Percentiles rank a stretch among this genome's conserved stretches.
phyloP scores from a whole-genome alignment of 2,113 vertebrate genomes.

The Shinisaurus crocodilurus region DNA sequence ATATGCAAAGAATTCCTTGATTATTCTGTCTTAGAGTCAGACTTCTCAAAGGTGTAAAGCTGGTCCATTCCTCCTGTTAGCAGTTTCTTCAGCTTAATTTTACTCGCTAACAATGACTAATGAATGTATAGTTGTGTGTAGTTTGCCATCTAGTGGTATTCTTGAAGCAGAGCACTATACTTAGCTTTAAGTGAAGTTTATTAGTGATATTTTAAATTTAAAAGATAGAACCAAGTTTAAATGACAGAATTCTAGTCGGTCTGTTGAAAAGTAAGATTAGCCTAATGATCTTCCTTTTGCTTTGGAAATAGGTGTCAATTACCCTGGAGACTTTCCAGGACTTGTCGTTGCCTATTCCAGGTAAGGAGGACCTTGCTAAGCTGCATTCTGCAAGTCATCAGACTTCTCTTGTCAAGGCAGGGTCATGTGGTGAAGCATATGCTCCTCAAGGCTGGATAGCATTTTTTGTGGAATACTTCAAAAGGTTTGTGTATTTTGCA shows the following conservation, averaged over 20 bases:
- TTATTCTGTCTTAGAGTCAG: background rate
- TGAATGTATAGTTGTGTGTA: background rate
- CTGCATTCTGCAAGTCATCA: slow-evolving; percentile 95
- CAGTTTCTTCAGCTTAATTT: background rate
- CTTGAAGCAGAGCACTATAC: background rate
- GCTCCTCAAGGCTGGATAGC: slow-evolving; percentile 96
- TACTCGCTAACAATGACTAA: no score
- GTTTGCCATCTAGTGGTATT: slow-evolving; percentile 7
- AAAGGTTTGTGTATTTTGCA: slow-evolving; percentile 83
- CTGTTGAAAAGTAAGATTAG: slow-evolving; percentile 8
- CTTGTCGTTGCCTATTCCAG: slow-evolving; percentile 97
- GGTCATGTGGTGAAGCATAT: slow-evolving; percentile 95
- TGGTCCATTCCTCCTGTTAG: background rate
- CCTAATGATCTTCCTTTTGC: slow-evolving; percentile 15
- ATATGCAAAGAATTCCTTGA: background rate
- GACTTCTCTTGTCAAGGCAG: slow-evolving; percentile 92
- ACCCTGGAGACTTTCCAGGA: slow-evolving; percentile 99
- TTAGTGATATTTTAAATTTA: background rate
- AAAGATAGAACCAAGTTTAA: background rate
- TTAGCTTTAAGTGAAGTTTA: background rate
- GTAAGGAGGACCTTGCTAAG: slow-evolving; percentile 98
- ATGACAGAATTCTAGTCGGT: background rate
- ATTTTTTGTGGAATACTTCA: slow-evolving; percentile 97
- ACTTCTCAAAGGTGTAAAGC: background rate
- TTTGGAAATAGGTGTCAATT: slow-evolving; percentile 86